Conservation (phyloP, 2,888 invertebrate species). For the Hedychridium roseum region DNA sequence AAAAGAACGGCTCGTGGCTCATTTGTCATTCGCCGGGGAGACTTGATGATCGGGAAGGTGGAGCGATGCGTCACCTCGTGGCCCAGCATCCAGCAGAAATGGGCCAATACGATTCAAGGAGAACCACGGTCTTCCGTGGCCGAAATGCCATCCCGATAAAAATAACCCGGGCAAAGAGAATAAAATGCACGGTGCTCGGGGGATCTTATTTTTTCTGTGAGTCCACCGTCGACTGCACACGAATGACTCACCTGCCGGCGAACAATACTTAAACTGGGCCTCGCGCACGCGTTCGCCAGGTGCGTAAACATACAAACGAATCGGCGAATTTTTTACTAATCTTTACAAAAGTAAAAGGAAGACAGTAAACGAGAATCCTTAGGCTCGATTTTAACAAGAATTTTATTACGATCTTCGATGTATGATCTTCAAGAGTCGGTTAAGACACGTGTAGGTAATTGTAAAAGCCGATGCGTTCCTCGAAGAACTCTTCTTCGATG, state of each 20-base stretch:
- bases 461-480: no score
- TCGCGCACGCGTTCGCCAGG: no score
- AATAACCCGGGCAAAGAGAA: not conserved
- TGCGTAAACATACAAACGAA: no score
- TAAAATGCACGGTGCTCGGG: not conserved
- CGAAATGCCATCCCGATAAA: not conserved
- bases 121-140: constrained; percentile 23
- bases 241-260: not conserved
- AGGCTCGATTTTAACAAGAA: not conserved
- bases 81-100: constrained; percentile 6
- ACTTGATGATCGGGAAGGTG: not conserved
- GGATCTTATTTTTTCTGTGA: no score
- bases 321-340: no score
- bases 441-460: no score
- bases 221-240: not conserved
- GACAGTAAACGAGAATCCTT: not conserved
- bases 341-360: no score
- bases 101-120: constrained; percentile 20
- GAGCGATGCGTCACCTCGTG: constrained; percentile 3
- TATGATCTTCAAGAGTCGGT: no score
- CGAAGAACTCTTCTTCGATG: no score
- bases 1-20: no score
- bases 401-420: no score
- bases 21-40: no score
- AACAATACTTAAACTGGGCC: not conserved